Percentiles rank a stretch among this genome's conserved stretches.
Evolutionary conservation across 2,888 invertebrate genomes (phyloP).

Genomic region (Luperina testacea): DNA sequence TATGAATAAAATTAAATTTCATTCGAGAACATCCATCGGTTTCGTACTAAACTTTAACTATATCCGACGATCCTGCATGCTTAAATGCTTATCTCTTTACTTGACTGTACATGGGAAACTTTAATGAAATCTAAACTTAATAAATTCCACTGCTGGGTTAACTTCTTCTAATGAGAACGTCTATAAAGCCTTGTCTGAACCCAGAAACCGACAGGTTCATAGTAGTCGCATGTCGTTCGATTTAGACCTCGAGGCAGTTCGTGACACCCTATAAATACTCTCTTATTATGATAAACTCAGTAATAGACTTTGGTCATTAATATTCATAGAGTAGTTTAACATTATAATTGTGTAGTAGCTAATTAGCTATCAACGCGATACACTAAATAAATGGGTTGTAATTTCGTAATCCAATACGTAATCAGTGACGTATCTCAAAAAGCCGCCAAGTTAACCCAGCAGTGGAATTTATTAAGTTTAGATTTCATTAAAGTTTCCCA

Average conservation of each 20-base stretch:
- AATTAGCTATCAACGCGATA: background rate
- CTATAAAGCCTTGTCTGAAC: background rate
- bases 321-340: conserved; percentile 18
- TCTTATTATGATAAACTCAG: background rate
- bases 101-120: background rate
- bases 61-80: too few species aligned
- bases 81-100: too few species aligned
- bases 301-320: conserved; percentile 15
- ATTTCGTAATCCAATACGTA: conserved; percentile 13
- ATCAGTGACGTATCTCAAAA: conserved; percentile 3
- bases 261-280: background rate
- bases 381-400: conserved; percentile 1
- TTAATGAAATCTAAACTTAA: background rate
- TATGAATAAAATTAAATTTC: too few species aligned
- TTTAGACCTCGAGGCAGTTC: background rate
- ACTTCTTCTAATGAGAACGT: background rate
- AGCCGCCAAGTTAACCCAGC: background rate
- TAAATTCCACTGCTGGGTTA: background rate
- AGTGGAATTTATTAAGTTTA: background rate
- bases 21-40: too few species aligned
- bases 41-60: too few species aligned
- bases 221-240: too few species aligned
- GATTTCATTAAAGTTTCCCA: background rate
- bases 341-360: conserved; percentile 3
- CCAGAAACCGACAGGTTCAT: background rate